These are phyloP conservation scores for Erpornis zantholeuca DNA, from an alignment of 2,113 vertebrate species.

Conservation along the genomic window DNA sequence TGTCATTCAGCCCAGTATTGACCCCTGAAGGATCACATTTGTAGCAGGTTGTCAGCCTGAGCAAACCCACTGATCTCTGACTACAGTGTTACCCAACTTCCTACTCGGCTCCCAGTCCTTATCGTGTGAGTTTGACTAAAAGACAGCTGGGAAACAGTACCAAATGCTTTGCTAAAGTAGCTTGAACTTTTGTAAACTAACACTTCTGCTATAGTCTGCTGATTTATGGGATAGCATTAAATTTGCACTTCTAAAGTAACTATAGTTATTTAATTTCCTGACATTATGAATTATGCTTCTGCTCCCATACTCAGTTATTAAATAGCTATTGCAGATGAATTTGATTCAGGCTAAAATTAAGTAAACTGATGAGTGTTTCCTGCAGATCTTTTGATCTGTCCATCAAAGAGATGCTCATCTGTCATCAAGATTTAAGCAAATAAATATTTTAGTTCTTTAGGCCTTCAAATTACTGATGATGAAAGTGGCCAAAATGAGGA, in stretches of 20 bases:
- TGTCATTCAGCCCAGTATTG: fast-evolving
- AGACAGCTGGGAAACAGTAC: background rate
- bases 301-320: background rate
- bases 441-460: background rate
- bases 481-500: background rate
- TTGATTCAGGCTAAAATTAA: background rate
- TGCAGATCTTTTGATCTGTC: background rate
- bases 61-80: background rate
- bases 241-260: background rate
- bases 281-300: background rate
- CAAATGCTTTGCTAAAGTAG: background rate
- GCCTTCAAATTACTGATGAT: background rate
- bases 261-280: background rate
- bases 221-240: background rate
- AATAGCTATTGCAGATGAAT: background rate
- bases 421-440: background rate
- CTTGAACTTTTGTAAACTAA: background rate
- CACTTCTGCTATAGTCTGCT: background rate
- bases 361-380: background rate
- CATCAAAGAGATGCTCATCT: background rate
- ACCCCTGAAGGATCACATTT: background rate
- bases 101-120: background rate
- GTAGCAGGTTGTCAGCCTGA: background rate
- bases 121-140: background rate
- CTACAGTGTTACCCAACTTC: background rate